phyloP scores from a whole-genome alignment of 2,797 vertebrate genomes.

The Ibycter americanus region DNA sequence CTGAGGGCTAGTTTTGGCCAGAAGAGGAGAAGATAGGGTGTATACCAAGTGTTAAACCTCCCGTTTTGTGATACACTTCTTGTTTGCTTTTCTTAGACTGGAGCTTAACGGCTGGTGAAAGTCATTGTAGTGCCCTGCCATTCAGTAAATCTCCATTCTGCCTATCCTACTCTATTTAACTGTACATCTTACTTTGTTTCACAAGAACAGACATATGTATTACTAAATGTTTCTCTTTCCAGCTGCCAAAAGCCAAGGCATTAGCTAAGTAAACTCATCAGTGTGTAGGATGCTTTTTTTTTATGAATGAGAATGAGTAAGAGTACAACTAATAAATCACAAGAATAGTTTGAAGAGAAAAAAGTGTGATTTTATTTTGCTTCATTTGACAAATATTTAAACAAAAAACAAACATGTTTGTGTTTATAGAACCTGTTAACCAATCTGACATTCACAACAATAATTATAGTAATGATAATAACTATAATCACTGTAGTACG shows the following conservation, averaged over 20 bases:
- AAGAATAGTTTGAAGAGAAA: not conserved
- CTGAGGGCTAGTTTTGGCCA: not conserved
- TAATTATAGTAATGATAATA: conserved; percentile 45
- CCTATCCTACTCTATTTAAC: not conserved
- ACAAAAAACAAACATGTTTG: not conserved
- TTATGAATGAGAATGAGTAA: not conserved
- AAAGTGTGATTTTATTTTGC: not conserved
- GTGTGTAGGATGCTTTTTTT: not conserved
- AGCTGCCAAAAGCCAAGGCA: not conserved
- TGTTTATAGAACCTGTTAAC: conserved; percentile 37
- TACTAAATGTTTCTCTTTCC: not conserved
- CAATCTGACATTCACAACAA: not conserved
- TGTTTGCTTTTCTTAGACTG: not conserved
- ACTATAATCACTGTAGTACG: conserved; percentile 21
- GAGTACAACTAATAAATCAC: not conserved
- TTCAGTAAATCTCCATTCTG: not conserved
- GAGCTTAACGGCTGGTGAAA: not conserved
- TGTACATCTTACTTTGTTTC: not conserved
- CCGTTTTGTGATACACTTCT: not conserved
- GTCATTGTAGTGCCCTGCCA: not conserved
- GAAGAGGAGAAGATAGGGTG: not conserved
- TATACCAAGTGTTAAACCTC: not conserved
- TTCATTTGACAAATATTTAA: not conserved
- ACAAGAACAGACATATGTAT: not conserved
- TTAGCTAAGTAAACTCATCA: not conserved